Evolutionary conservation across 2,797 vertebrate genomes (phyloP), one percentile per base, ranked within the genome.

Genomic region (Hirundo rustica): DNA sequence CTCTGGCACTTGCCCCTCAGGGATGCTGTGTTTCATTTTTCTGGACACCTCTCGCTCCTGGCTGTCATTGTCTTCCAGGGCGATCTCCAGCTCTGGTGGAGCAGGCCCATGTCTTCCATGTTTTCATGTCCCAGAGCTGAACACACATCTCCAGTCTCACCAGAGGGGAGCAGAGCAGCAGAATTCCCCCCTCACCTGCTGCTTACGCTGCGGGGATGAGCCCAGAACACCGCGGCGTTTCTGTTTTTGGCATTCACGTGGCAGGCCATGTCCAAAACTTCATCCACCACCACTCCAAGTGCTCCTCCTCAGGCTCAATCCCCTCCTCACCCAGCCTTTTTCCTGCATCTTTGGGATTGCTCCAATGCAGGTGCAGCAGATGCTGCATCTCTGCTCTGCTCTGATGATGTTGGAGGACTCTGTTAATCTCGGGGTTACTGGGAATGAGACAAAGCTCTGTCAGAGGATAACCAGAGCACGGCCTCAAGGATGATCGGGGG

Each of bases 11-110:
- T 19, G 6, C 20, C 20, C 32, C 26, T 53, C 5, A 2, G 8
- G 30, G 18, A 8, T 17, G 20, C 2, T 36, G 4, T 65, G 20
- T 54, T 53, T 8, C 7, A 0, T 54, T 44, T 30, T 18, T 7
- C 7, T 53, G 38, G 25, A 44, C 7, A 4, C 12, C 38, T 15
- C 7, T 34, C 30, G 3, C 7, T 29, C 7, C 38, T 7, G 16
- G 10, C 12, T 0, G 2, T 19, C 38, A 6, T 23, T 6, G 2
- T 15, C 15, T 7, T 23, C 11, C 7, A 22, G 9, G 47, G 5
- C 14, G 2, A 5, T 34, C 7, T 44, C 5, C 32, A 23, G 19
- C 38, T 29, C 11, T 44, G 50, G 15, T 16, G 23, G 19, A 11
- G 32, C 23, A 29, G 9, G 4, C 44, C 9, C 38, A 9, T 29